Percentiles rank a stretch among this genome's conserved stretches.
These are phyloP conservation scores for Sebastiscus albofasciatus DNA, from an alignment of 2,797 vertebrate genomes.

Conservation along the genomic window DNA sequence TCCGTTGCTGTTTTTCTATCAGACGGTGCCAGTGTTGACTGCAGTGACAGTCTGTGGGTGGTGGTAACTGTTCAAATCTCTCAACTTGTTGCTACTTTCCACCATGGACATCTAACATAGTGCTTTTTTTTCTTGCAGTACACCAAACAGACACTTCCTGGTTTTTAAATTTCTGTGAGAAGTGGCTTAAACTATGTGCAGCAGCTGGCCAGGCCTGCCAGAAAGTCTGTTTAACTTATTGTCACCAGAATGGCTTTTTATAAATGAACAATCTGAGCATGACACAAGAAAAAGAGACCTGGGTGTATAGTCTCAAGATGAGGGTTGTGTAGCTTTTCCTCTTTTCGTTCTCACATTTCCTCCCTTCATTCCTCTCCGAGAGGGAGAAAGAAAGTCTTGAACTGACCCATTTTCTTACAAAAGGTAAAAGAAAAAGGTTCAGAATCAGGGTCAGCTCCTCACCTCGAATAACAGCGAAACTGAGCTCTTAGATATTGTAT, in stretches of 20 bases:
- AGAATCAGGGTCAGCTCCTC: not conserved
- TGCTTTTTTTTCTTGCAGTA: not conserved
- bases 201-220: not conserved
- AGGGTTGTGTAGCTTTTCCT: not conserved
- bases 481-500: not conserved
- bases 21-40: slow-evolving; percentile 15
- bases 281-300: not conserved
- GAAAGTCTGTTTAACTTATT: not conserved
- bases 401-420: not conserved
- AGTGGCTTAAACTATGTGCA: not conserved
- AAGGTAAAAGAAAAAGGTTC: not conserved
- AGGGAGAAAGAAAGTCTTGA: not conserved
- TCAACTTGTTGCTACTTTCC: slow-evolving; percentile 47
- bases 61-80: slow-evolving; percentile 19
- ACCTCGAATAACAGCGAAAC: not conserved
- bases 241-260: not conserved
- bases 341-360: not conserved
- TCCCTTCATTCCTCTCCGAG: not conserved
- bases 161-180: not conserved
- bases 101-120: not conserved
- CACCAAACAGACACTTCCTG: not conserved
- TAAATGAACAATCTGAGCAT: not conserved
- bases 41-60: slow-evolving; percentile 41
- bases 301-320: not conserved
- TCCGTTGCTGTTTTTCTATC: slow-evolving; percentile 3